Percentiles rank a stretch among this genome's conserved stretches.
Conservation (phyloP, 2,113 vertebrate species). For the Mellivora capensis region DNA sequence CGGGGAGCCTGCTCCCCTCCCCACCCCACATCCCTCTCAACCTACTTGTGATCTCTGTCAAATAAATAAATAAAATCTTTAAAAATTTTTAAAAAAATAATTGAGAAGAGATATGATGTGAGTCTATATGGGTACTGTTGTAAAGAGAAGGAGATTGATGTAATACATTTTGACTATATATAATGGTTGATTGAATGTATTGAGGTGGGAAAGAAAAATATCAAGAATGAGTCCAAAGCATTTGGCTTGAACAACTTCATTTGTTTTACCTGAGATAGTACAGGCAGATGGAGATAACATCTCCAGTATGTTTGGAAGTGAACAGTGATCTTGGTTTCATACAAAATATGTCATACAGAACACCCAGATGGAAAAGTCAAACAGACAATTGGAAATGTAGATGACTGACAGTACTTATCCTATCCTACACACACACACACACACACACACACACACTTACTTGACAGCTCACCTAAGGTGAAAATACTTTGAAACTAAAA, state of each 20-base stretch:
- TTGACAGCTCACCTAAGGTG: background rate
- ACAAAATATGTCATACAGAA: background rate
- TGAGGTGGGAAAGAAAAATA: background rate
- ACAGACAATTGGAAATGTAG: background rate
- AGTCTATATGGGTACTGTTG: background rate
- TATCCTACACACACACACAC: background rate
- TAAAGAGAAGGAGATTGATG: background rate
- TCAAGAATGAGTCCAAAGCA: background rate
- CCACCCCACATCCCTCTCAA: too few relatives aligned
- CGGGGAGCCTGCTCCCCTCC: too few relatives aligned
- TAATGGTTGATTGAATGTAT: background rate
- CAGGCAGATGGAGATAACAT: background rate
- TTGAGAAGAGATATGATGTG: background rate
- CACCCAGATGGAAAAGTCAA: background rate
- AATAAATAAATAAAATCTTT: too few relatives aligned
- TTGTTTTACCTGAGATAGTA: background rate
- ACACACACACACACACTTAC: background rate
- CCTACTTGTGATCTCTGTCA: too few relatives aligned
- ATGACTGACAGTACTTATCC: background rate
- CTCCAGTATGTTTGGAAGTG: background rate
- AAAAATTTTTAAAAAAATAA: too few relatives aligned
- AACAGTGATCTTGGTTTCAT: background rate
- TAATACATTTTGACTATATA: background rate
- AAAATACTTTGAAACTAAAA: background rate
- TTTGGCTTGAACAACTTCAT: background rate